phyloP scores from a whole-genome alignment of 2,113 vertebrate species.

The Chaetura pelagica region DNA sequence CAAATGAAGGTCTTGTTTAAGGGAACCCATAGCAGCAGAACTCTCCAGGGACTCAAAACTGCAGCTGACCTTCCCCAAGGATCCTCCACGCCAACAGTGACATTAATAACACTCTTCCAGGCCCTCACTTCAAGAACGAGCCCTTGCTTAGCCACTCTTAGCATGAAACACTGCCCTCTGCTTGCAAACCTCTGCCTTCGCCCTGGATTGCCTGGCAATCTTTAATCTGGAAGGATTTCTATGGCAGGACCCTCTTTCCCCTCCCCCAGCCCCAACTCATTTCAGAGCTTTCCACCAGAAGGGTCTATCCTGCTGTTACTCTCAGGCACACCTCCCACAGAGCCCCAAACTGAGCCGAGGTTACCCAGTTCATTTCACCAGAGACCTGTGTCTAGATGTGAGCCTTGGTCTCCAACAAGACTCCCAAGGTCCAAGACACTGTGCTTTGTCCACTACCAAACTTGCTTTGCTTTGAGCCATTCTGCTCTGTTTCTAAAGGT shows the following conservation, averaged over 20 bases:
- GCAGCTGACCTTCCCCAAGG: conserved; percentile 32
- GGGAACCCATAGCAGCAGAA: conserved; percentile 31
- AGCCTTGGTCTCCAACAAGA: not conserved
- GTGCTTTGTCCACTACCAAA: not conserved
- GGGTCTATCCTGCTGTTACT: not conserved
- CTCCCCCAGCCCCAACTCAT: not conserved
- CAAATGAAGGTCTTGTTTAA: conserved; percentile 20
- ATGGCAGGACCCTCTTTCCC: not conserved
- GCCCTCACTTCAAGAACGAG: not conserved
- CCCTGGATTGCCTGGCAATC: not conserved
- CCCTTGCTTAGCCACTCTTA: conserved; percentile 1
- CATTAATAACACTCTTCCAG: not conserved
- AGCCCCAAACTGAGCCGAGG: conserved; percentile 40
- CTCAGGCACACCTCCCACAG: not conserved
- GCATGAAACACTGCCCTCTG: conserved; percentile 32
- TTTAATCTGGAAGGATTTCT: conserved; percentile 11
- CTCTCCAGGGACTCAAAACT: conserved; percentile 40
- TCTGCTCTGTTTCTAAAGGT: not conserved
- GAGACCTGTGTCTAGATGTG: not conserved
- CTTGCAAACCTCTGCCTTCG: not conserved
- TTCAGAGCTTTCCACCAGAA: not conserved
- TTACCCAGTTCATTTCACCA: conserved; percentile 23
- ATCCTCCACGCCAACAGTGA: not conserved
- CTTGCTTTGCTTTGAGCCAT: conserved; percentile 16
- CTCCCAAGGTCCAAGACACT: not conserved